Conservation (phyloP, 2,888 invertebrate genomes). For the Tricholauxania praeusta region DNA sequence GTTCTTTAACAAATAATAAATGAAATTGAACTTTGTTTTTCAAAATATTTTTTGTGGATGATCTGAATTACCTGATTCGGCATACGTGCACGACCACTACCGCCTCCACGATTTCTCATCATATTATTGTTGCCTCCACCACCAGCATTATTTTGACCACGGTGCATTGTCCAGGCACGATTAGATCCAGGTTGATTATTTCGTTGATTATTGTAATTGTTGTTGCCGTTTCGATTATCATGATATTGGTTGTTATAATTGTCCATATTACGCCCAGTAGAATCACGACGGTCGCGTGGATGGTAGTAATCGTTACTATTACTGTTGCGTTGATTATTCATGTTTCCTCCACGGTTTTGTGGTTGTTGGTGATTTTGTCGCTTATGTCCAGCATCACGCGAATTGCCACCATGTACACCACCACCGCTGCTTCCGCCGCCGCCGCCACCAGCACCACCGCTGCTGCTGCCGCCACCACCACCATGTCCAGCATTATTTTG, state of each 20-base stretch:
- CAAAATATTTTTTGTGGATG: too few relatives aligned
- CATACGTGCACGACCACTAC: slow-evolving; percentile 65
- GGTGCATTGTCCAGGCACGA: slow-evolving; percentile 66
- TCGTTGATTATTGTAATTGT: slow-evolving; percentile 62
- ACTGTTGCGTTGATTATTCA: slow-evolving; percentile 53
- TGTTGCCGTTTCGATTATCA: slow-evolving; percentile 45
- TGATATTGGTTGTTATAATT: slow-evolving; percentile 60
- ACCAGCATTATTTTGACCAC: slow-evolving; percentile 50
- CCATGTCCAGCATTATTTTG: slow-evolving; percentile 57
- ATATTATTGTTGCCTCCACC: slow-evolving; percentile 54
- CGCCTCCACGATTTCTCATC: slow-evolving; percentile 61
- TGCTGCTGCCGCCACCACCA: slow-evolving; percentile 48
- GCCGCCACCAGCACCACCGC: slow-evolving; percentile 59
- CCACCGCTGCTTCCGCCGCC: neutral
- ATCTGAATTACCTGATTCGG: slow-evolving; percentile 37
- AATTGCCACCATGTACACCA: slow-evolving; percentile 58
- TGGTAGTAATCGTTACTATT: slow-evolving; percentile 56
- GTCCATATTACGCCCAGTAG: slow-evolving; percentile 62
- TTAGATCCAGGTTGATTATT: slow-evolving; percentile 59
- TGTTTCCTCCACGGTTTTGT: slow-evolving; percentile 44
- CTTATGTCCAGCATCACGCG: slow-evolving; percentile 65
- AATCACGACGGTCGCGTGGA: slow-evolving; percentile 66
- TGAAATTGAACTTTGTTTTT: too few relatives aligned
- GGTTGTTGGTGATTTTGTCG: slow-evolving; percentile 60
- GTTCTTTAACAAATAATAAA: too few relatives aligned